A percentile compares a stretch with the other conserved stretches of the same genome.
phyloP scores from a whole-genome alignment of 2,797 vertebrate genomes.

The Dicrostonyx torquatus region DNA sequence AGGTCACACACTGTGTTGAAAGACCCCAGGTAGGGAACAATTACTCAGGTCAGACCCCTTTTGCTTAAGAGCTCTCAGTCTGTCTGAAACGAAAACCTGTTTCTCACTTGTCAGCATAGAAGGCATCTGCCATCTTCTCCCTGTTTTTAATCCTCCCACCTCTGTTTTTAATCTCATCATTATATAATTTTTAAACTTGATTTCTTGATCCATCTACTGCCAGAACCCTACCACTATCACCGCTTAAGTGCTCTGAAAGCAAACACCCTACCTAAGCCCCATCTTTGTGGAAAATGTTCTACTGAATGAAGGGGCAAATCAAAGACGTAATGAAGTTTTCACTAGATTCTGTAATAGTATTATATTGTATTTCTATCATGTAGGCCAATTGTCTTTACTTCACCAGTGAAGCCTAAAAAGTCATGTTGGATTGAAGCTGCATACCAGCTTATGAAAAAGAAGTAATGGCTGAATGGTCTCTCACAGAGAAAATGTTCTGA shows the following conservation, averaged over 20 bases:
- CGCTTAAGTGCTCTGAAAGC: background rate
- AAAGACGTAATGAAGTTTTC: background rate
- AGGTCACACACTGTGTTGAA: background rate
- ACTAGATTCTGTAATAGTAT: background rate
- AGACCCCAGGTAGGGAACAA: constrained; percentile 38
- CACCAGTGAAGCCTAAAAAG: background rate
- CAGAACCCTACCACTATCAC: background rate
- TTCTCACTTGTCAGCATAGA: background rate
- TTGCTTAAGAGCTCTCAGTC: background rate
- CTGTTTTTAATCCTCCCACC: too few species aligned
- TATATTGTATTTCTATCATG: background rate
- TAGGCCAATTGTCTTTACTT: background rate
- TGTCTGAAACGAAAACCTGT: background rate
- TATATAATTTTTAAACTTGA: background rate
- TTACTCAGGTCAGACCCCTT: background rate
- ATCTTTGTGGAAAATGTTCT: background rate
- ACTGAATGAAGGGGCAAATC: background rate
- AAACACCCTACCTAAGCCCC: background rate
- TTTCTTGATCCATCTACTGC: background rate
- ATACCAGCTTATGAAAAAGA: background rate
- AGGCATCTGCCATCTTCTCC: background rate
- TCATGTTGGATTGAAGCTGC: background rate
- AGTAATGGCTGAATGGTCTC: background rate
- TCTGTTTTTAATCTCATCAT: background rate
- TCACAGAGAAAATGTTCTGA: background rate